phyloP scores from a whole-genome alignment of 2,888 invertebrate species.

The Noctua janthe region DNA sequence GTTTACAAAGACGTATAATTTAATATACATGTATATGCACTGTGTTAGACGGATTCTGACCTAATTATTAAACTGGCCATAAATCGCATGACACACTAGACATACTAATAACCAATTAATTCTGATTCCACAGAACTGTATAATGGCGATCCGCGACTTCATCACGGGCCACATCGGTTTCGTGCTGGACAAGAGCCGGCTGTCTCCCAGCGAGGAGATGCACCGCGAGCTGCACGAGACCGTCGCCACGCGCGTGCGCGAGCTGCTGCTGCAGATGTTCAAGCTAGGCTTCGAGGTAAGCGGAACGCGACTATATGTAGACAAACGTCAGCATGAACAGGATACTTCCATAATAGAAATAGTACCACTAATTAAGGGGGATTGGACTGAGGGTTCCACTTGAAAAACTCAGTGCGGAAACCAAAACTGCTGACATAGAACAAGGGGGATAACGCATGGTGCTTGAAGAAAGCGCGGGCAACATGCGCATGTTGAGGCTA shows the following conservation, averaged over 20 bases:
- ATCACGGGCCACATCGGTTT: conserved; percentile 77
- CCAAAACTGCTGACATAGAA: neutral
- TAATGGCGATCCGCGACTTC: conserved; percentile 82
- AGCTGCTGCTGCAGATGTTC: conserved; percentile 94
- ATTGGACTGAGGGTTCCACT: neutral
- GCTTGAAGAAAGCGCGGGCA: no score
- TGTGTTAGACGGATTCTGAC: no score
- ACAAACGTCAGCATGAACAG: neutral
- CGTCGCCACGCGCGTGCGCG: conserved; percentile 78
- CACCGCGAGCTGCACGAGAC: conserved; percentile 74
- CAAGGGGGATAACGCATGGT: neutral
- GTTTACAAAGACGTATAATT: no score
- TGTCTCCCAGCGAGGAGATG: conserved; percentile 63
- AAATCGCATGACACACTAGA: no score
- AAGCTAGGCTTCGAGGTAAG: conserved; percentile 96
- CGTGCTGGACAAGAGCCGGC: conserved; percentile 75
- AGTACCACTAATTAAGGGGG: neutral
- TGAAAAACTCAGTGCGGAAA: no score
- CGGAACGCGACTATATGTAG: neutral
- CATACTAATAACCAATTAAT: no score
- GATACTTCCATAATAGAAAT: neutral
- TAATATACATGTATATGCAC: no score
- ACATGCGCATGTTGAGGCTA: neutral
- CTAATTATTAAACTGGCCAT: no score
- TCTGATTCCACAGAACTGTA: conserved; percentile 72